Evolutionary conservation across 2,797 vertebrate species (phyloP), one percentile per base, ranked within the genome.

Genomic region (Spea hammondii): DNA sequence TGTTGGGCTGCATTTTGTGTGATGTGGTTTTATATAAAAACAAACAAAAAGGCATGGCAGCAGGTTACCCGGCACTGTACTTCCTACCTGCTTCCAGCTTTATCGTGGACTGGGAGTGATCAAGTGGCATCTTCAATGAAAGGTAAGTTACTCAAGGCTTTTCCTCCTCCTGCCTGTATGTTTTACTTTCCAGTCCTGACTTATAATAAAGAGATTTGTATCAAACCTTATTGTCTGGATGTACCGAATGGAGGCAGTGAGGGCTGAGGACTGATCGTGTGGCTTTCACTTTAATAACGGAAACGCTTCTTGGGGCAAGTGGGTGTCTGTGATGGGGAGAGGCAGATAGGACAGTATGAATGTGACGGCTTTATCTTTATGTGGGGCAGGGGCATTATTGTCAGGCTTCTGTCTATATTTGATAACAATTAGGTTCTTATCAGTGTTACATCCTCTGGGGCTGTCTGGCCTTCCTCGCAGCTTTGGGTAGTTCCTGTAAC

Each of bases 371-470:
- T 74, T 77, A 74, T 74, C 78, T 65, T 57, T 65, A 72, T 65
- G 57, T 72, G 51, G 50, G 44, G 50, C 54, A 76, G 14, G 51
- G 79, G 10, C 60, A 71, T 66, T 11, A 76, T 72, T 57, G 78
- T 66, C 32, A 44, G n/a, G 55, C 14, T 10, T 69, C 64, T 74
- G 69, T 80, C 62, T 76, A 55, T 65, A 70, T 76, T 70, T 80
- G 74, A 80, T 80, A 80, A 80, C 79, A 76, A 76, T 72, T 76
- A 71, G 17, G 53, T 10, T 47, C 17, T 80, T 80, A 80, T 80
- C 79, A 76, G 79, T 80, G 79, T 80, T 65, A 76, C 74, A 76
- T 80, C 79, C 79, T 80, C 73, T 76, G 79, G 73, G 65, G 65
- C 44, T 53, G 78, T 51, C 79, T 80, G 79, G 79, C 68, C 74